phyloP scores from a whole-genome alignment of 2,797 vertebrate species.

The Tenualosa ilisha region DNA sequence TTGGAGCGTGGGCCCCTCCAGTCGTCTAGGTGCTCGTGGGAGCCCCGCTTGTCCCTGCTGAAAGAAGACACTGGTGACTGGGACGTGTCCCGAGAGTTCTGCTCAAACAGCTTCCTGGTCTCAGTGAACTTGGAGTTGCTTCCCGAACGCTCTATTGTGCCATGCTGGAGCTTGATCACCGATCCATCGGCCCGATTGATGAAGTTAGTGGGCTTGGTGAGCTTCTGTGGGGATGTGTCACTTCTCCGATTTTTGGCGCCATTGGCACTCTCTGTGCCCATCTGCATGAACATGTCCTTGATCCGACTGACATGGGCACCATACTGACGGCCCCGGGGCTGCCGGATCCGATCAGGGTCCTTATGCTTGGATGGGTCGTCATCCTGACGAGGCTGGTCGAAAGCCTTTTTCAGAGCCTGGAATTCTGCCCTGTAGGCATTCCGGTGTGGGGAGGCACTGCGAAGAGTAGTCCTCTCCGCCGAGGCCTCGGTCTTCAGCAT shows the following conservation, averaged over 20 bases:
- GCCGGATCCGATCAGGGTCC: conserved; percentile 82
- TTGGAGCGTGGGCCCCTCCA: conserved; percentile 88
- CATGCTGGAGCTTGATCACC: conserved; percentile 85
- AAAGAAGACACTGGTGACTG: conserved; percentile 85
- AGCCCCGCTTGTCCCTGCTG: conserved; percentile 84
- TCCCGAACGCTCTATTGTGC: conserved; percentile 76
- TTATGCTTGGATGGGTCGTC: conserved; percentile 81
- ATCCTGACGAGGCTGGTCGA: conserved; percentile 91
- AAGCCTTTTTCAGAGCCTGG: conserved; percentile 95
- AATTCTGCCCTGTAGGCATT: conserved; percentile 98
- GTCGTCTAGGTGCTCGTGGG: conserved; percentile 86
- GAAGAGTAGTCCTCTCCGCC: conserved; percentile 91
- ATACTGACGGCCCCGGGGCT: conserved; percentile 92
- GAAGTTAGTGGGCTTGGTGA: conserved; percentile 86
- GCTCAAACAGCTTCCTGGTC: conserved; percentile 93
- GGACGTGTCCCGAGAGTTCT: conserved; percentile 81
- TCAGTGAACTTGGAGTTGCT: conserved; percentile 89
- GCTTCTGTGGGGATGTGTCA: conserved; percentile 83
- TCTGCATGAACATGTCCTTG: conserved; percentile 99
- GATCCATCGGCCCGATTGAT: conserved; percentile 88
- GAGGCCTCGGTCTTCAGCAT: conserved; percentile 98
- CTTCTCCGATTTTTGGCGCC: conserved; percentile 70
- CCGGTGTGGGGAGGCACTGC: conserved; percentile 97
- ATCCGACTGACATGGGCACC: conserved; percentile 97
- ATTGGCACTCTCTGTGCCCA: conserved; percentile 82